Conservation (phyloP, 2,888 invertebrate species). For the Drosophila bunnanda region DNA sequence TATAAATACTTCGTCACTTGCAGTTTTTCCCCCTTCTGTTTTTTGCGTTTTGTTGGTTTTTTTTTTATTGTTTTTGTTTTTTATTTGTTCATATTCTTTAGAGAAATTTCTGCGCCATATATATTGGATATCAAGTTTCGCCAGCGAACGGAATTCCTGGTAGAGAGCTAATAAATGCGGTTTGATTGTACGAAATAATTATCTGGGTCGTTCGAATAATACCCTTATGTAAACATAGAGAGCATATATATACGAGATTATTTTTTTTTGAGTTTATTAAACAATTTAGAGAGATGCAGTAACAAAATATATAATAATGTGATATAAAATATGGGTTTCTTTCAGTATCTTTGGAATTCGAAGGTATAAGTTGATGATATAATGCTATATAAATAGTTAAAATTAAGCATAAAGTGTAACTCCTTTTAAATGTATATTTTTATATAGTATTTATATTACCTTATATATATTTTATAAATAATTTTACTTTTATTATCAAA, state of each 20-base stretch:
- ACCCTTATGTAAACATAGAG: background rate
- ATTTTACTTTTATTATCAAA: background rate
- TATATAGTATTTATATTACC: no score
- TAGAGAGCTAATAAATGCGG: conserved; percentile 76
- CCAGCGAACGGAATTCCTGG: conserved; percentile 55
- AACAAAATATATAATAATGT: no score
- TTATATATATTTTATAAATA: background rate
- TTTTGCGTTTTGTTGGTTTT: conserved; percentile 6
- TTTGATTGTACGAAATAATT: conserved; percentile 51
- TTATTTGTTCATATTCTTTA: conserved; percentile 41
- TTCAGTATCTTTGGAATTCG: no score
- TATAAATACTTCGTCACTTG: conserved; percentile 78
- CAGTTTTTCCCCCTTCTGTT: conserved; percentile 50
- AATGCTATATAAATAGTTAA: background rate
- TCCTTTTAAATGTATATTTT: no score
- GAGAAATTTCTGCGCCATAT: conserved; percentile 53
- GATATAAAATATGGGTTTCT: no score
- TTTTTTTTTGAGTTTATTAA: no score
- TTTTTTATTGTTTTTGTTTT: conserved; percentile 21
- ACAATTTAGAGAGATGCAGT: no score
- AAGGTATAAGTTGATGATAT: no score
- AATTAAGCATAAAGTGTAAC: background rate
- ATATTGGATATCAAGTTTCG: conserved; percentile 63
- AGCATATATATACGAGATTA: no score
- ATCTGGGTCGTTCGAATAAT: background rate